Evolutionary conservation across 2,797 vertebrate genomes (phyloP).

Genomic region (Lagothrix lagotricha): DNA sequence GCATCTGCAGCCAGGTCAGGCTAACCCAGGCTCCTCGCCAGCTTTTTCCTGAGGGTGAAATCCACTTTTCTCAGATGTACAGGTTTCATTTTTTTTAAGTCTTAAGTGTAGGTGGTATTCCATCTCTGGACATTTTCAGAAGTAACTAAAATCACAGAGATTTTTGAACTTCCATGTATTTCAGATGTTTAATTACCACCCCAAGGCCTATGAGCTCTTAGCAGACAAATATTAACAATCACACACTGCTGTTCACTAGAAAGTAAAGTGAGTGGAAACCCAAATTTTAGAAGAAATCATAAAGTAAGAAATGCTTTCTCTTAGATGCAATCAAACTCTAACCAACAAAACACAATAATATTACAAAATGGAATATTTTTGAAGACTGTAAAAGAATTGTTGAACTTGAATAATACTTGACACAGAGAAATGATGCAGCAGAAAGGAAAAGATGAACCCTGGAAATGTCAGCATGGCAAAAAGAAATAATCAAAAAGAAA

Average conservation of each 20-base stretch:
- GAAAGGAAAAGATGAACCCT: neutral
- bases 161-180: neutral
- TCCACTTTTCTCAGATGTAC: neutral
- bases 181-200: neutral
- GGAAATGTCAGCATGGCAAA: neutral
- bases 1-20: neutral
- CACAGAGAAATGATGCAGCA: neutral
- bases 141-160: neutral
- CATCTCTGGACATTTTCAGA: neutral
- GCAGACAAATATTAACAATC: neutral
- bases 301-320: neutral
- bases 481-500: neutral
- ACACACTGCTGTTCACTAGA: neutral
- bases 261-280: neutral
- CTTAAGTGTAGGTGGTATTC: neutral
- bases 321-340: neutral
- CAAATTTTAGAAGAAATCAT: slow-evolving; percentile 9
- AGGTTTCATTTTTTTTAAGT: neutral
- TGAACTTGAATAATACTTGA: neutral
- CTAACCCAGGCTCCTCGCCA: fast-evolving
- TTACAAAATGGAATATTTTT: neutral
- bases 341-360: neutral
- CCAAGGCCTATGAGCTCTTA: neutral
- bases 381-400: neutral
- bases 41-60: neutral